Evolutionary conservation across 1,140 invertebrate genomes (phyloP), one percentile per base, ranked within the genome.

Genomic region (Pogonomyrmex barbatus): DNA sequence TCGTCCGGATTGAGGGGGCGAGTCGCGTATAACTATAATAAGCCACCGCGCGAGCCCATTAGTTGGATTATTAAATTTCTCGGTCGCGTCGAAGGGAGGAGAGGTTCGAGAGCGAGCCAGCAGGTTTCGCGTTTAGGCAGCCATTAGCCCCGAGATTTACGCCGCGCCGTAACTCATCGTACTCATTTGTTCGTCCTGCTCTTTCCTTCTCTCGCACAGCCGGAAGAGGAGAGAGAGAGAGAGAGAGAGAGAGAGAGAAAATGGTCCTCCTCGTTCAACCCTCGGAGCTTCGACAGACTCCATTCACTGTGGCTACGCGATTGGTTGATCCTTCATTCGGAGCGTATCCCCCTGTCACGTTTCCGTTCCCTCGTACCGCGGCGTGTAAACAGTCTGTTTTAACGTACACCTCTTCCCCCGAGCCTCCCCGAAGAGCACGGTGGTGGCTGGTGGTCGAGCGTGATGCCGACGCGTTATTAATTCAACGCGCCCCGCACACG

Each of bases 51-150:
- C 91, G 89, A 92, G 91, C 87, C 93, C 91, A 94, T 94, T 95
- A 95, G 93, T 90, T 93, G 93, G 93, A 95, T 95, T 95, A 95
- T 95, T 95, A 95, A 95, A 95, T 95, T 95, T 95, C 94, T 95
- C 92, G 92, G 91, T 94, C 91, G 92, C 92, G 91, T 82, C 88
- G 85, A 2, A 24, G 45, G 12, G n/a, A n/a, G 45, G 63, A 12
- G 36, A 63, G 50, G 84, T 68, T 67, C 79, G 62, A 86, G 81
- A 88, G 89, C 84, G 87, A 92, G 89, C 92, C 90, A 92, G 91
- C 93, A 92, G 93, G 92, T 94, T 93, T 95, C 93, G 94, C 95
- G 94, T 95, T 95, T 95, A 95, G 94, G 93, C 94, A 94, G 90
- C 94, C 94, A 95, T 95, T 95, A 95, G 94, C 87, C 83, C 30